Evolutionary conservation across 1,140 invertebrate species (phyloP).

Genomic region (Lepidurus couesii): DNA sequence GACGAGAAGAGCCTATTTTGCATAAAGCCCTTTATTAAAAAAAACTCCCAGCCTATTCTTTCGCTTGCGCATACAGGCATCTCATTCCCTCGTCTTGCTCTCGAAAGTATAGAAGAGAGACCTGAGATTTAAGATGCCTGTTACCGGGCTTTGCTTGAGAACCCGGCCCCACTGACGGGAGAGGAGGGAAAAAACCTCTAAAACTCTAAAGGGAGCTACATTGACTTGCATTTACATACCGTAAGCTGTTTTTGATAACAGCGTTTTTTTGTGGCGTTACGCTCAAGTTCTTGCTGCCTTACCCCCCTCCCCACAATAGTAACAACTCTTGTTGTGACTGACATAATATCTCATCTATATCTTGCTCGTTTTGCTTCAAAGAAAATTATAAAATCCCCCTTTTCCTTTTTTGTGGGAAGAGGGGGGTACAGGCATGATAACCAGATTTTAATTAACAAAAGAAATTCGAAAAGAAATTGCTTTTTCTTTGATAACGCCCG

Average conservation of each 20-base stretch:
- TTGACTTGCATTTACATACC: constrained; percentile 1
- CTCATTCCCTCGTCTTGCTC: background rate
- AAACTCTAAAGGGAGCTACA: constrained; percentile 6
- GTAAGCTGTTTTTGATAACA: constrained; percentile 22
- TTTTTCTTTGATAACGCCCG: no score
- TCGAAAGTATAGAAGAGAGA: background rate
- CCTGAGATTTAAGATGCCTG: constrained; percentile 11
- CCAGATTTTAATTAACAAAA: background rate
- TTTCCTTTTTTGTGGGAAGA: no score
- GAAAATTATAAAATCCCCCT: background rate
- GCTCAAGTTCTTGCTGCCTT: background rate
- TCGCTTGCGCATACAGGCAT: background rate
- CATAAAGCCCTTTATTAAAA: constrained; percentile 9
- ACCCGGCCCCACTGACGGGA: background rate
- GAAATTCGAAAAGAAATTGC: no score
- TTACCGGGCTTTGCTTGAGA: background rate
- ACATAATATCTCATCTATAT: background rate
- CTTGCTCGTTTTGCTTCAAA: background rate
- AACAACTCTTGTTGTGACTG: background rate
- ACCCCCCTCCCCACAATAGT: background rate
- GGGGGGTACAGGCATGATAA: background rate
- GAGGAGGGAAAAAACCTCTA: background rate
- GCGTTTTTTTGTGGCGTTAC: background rate
- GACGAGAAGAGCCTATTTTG: constrained; percentile 3
- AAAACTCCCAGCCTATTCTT: constrained; percentile 19